phyloP scores from a whole-genome alignment of 2,888 invertebrate species.

The Neoascia interrupta region DNA sequence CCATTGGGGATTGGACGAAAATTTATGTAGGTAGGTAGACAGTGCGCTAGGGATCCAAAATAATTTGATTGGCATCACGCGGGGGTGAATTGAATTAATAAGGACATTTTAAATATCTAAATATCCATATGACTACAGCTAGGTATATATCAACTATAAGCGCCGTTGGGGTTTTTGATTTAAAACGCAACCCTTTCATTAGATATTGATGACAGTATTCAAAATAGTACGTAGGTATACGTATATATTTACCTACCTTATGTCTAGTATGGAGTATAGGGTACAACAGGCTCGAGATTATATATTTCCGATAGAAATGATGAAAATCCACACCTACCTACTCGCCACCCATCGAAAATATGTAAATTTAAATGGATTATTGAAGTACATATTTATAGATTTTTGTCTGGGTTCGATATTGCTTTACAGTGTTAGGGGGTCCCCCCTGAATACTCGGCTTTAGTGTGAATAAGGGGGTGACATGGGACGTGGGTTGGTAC shows the following conservation, averaged over 20 bases:
- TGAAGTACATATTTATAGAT: too few relatives aligned
- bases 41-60: not conserved
- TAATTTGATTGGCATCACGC: constrained; percentile 33
- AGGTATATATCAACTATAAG: too few relatives aligned
- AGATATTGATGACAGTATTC: constrained; percentile 49
- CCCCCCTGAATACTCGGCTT: too few relatives aligned
- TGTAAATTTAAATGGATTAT: constrained; percentile 12
- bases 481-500: too few relatives aligned
- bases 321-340: constrained; percentile 20
- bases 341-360: constrained; percentile 17
- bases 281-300: too few relatives aligned
- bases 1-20: not conserved
- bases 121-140: not conserved
- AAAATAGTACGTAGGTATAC: not conserved
- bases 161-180: not conserved
- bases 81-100: constrained; percentile 44
- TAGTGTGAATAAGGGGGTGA: too few relatives aligned
- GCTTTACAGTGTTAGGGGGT: too few relatives aligned
- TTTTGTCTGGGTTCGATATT: too few relatives aligned
- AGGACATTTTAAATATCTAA: constrained; percentile 40
- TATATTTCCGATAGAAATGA: constrained; percentile 6
- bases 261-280: too few relatives aligned
- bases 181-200: constrained; percentile 21
- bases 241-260: not conserved
- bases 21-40: not conserved